These are phyloP conservation scores for Branchinecta lindahli DNA, from an alignment of 1,140 invertebrate species.

Conservation along the genomic window DNA sequence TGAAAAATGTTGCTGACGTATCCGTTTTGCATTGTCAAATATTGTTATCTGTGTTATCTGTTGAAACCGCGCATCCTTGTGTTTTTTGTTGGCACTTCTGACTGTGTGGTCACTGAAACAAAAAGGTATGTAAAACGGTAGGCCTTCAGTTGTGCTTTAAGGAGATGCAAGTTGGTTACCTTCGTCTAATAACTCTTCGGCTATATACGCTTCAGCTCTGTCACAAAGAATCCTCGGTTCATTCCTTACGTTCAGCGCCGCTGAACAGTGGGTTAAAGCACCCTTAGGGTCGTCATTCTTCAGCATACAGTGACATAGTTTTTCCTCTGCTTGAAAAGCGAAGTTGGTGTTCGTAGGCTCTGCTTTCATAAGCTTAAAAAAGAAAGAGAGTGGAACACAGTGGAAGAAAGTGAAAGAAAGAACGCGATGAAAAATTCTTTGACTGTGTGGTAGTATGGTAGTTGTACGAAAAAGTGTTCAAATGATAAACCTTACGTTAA, in stretches of 20 bases:
- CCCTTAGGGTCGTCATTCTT: slow-evolving; percentile 44
- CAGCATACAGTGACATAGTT: slow-evolving; percentile 54
- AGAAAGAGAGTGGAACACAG: slow-evolving; percentile 9
- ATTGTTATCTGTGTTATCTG: no score
- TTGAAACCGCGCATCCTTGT: no score
- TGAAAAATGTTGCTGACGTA: no score
- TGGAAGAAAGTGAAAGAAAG: no score
- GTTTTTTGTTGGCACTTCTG: slow-evolving; percentile 10
- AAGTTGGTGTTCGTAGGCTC: slow-evolving; percentile 57
- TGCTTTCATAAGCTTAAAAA: slow-evolving; percentile 38
- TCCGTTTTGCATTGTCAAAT: no score
- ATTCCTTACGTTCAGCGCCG: slow-evolving; percentile 57
- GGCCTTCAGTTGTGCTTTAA: no score
- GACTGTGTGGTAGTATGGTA: no score
- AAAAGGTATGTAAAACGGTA: neutral
- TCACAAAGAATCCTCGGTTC: slow-evolving; percentile 71
- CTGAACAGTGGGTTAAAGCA: slow-evolving; percentile 57
- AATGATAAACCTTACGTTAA: no score
- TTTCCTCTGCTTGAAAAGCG: slow-evolving; percentile 50
- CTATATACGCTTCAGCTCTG: slow-evolving; percentile 76
- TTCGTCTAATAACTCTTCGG: slow-evolving; percentile 81
- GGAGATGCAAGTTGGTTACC: slow-evolving; percentile 39
- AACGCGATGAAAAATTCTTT: no score
- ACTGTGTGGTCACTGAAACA: neutral
- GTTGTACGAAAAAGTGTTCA: no score